These are phyloP conservation scores for Scaptomyza hsui DNA, from an alignment of 1,140 invertebrate species.

Conservation along the genomic window DNA sequence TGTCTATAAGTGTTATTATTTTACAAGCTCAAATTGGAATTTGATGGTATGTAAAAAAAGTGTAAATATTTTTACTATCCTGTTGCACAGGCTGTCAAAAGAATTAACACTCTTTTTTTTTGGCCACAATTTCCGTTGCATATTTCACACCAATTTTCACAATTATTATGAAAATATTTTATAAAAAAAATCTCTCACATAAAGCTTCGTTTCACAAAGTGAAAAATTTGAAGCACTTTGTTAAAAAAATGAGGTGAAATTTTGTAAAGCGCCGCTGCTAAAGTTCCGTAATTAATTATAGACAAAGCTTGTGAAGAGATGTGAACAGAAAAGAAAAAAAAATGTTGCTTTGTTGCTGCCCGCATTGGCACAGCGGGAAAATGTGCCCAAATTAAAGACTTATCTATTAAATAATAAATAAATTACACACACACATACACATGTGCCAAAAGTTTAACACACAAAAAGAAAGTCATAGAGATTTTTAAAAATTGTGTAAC, in stretches of 20 bases:
- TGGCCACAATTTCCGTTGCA: slow-evolving; percentile 6
- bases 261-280: slow-evolving; percentile 19
- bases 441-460: background rate
- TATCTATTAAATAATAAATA: slow-evolving; percentile 29
- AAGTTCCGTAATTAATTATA: slow-evolving; percentile 40
- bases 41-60: background rate
- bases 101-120: background rate
- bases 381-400: slow-evolving; percentile 16
- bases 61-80: background rate
- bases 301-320: slow-evolving; percentile 22
- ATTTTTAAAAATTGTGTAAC: slow-evolving; percentile 38
- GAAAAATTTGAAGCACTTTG: slow-evolving; percentile 15
- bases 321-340: background rate
- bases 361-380: slow-evolving; percentile 20
- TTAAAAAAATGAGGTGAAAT: slow-evolving; percentile 22
- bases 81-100: background rate
- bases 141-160: slow-evolving; percentile 20
- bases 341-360: slow-evolving; percentile 10
- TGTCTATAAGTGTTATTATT: background rate
- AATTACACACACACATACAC: slow-evolving; percentile 5
- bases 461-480: slow-evolving; percentile 26
- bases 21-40: background rate
- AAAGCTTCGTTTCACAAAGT: no score
- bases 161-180: slow-evolving; percentile 28
- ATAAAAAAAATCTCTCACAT: no score